Evolutionary conservation across 53 echinoderm and acorn worm species (phyloP).

Genomic region (Antedon mediterranea): DNA sequence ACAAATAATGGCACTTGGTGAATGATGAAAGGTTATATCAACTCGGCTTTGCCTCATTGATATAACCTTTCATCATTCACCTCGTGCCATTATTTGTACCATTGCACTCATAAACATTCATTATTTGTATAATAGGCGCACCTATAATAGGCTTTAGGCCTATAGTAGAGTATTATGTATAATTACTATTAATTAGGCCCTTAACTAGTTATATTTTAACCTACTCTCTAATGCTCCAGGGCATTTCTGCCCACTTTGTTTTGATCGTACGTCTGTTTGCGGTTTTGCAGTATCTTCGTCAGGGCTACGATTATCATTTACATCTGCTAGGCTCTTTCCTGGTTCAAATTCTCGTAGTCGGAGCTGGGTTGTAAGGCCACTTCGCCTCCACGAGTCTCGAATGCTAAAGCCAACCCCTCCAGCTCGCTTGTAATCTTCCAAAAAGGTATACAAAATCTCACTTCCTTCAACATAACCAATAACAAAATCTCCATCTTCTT

Average conservation of each 20-base stretch:
- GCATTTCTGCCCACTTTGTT: background rate
- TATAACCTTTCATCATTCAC: too few relatives aligned
- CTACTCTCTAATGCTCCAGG: background rate
- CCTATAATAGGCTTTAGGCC: too few relatives aligned
- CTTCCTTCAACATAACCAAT: background rate
- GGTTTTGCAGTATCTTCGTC: background rate
- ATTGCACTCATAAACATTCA: too few relatives aligned
- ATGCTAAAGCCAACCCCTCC: background rate
- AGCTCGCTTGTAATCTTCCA: background rate
- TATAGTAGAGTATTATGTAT: too few relatives aligned
- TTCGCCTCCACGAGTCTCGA: background rate
- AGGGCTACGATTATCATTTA: background rate
- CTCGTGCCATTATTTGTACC: too few relatives aligned
- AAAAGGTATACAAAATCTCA: background rate
- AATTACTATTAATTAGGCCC: too few relatives aligned
- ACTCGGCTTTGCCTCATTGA: too few relatives aligned
- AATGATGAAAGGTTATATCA: too few relatives aligned
- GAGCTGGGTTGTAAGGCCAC: background rate
- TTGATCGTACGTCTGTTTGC: background rate
- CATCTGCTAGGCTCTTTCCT: background rate
- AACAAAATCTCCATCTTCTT: background rate
- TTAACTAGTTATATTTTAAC: too few relatives aligned
- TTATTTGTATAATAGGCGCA: too few relatives aligned
- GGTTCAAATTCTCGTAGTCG: background rate
- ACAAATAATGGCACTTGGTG: too few relatives aligned